Percentiles rank a stretch among this genome's conserved stretches.
These are phyloP conservation scores for Lipophrys pholis DNA, from an alignment of 2,113 vertebrate genomes.

Conservation along the genomic window DNA sequence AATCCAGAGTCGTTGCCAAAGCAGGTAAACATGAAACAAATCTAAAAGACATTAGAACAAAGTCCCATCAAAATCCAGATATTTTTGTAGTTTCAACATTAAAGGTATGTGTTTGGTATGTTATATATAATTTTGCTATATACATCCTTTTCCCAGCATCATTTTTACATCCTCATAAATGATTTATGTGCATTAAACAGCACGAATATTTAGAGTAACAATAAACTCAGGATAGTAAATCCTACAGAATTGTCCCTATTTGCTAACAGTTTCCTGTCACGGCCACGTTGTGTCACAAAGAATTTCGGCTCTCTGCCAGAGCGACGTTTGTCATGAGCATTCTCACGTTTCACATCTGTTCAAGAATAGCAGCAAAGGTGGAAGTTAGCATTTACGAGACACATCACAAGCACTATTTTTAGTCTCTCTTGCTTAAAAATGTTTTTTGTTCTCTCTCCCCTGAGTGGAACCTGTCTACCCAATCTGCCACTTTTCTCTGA, in stretches of 20 bases:
- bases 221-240: background rate
- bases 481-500: background rate
- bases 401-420: slow-evolving; percentile 67
- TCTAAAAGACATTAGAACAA: background rate
- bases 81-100: background rate
- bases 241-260: background rate
- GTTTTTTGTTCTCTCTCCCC: slow-evolving; percentile 41
- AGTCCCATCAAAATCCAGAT: background rate
- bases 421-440: slow-evolving; percentile 20
- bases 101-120: background rate
- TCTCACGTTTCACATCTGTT: slow-evolving; percentile 72
- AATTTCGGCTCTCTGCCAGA: slow-evolving; percentile 45
- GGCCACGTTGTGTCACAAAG: slow-evolving; percentile 21
- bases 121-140: too few species aligned
- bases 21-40: slow-evolving; percentile 6
- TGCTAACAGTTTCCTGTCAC: slow-evolving; percentile 25
- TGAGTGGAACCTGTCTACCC: slow-evolving; percentile 21
- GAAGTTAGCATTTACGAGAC: slow-evolving; percentile 73
- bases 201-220: background rate
- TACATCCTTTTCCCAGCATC: too few species aligned
- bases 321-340: slow-evolving; percentile 60
- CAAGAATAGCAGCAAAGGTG: slow-evolving; percentile 57
- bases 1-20: slow-evolving; percentile 33
- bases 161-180: too few species aligned
- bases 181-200: background rate